phyloP scores from a whole-genome alignment of 1,140 invertebrate genomes.

The Procambarus virginalis region DNA sequence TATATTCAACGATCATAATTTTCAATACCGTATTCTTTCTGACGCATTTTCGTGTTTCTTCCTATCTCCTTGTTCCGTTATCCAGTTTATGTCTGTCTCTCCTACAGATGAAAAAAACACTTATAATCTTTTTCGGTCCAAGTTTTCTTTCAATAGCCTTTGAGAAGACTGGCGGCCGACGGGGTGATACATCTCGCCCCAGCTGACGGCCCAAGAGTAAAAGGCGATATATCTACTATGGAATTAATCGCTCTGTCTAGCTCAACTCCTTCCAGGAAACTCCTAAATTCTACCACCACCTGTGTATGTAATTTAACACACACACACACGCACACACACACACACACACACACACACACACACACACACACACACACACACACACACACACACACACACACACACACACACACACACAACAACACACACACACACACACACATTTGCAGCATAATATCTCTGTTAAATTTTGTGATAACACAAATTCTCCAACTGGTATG shows the following conservation, averaged over 20 bases:
- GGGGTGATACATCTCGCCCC: conserved; percentile 36
- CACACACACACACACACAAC: neutral
- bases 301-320: conserved; percentile 19
- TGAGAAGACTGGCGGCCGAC: conserved; percentile 27
- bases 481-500: no score
- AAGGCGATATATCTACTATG: conserved; percentile 48
- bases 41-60: neutral
- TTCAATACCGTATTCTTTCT: neutral
- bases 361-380: neutral
- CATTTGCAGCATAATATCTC: no score
- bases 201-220: conserved; percentile 26
- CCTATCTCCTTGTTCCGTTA: neutral
- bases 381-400: neutral
- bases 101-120: conserved; percentile 17
- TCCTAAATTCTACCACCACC: conserved; percentile 26
- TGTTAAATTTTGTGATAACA: no score
- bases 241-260: conserved; percentile 63
- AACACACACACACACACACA: no score
- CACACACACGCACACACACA: neutral
- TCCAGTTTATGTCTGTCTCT: neutral
- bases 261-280: conserved; percentile 27
- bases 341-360: neutral
- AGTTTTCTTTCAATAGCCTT: conserved; percentile 58
- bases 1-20: no score
- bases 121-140: conserved; percentile 46